Evolutionary conservation across 2,113 vertebrate genomes (phyloP).

Genomic region (Mesocricetus auratus): DNA sequence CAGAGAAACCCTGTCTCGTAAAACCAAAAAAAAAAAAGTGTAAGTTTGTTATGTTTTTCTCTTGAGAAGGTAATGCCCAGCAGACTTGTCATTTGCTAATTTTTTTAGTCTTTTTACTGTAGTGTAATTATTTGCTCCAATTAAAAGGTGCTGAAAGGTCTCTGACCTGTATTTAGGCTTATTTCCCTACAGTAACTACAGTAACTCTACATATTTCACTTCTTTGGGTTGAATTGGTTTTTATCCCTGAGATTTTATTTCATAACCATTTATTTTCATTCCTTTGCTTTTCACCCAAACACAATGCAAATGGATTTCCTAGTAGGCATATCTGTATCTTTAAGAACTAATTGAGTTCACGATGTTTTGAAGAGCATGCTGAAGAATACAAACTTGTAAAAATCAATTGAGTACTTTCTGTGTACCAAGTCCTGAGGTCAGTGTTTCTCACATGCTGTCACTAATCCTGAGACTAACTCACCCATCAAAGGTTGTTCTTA

Average conservation of each 20-base stretch:
- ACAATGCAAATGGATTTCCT: not conserved
- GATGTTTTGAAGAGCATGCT: conserved; percentile 31
- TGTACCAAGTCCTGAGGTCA: not conserved
- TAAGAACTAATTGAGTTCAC: not conserved
- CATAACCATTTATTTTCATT: not conserved
- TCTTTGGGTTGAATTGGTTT: conserved; percentile 51
- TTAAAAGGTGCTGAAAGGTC: conserved; percentile 36
- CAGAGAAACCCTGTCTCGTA: too few species aligned
- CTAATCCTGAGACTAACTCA: conserved; percentile 3
- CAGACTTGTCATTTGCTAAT: not conserved
- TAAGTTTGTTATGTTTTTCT: not conserved
- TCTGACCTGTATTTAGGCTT: not conserved
- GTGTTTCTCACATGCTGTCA: not conserved
- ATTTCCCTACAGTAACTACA: not conserved
- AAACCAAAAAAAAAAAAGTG: too few species aligned
- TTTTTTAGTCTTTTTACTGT: not conserved
- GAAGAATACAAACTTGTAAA: conserved; percentile 22
- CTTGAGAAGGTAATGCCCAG: conserved; percentile 1
- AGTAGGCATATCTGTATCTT: not conserved
- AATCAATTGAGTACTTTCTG: not conserved
- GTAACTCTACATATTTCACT: not conserved
- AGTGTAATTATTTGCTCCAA: not conserved
- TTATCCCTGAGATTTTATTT: conserved; percentile 56
- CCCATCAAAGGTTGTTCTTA: not conserved
- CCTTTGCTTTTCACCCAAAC: not conserved